Conservation (phyloP, 2,888 invertebrate genomes). For the Mesochorus sp. region DNA sequence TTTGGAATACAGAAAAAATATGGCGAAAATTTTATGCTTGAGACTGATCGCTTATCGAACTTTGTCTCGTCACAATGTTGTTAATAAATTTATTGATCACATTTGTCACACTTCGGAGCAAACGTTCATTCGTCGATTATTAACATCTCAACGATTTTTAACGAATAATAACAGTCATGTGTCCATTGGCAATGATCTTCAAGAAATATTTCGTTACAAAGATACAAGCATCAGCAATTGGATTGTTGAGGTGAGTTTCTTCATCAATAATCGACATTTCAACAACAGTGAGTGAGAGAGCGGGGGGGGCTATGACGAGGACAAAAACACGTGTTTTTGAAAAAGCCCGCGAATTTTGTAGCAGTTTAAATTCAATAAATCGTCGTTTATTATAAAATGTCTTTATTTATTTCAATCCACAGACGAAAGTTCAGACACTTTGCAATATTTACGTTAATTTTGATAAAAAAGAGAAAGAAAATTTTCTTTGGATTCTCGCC, state of each 20-base stretch:
- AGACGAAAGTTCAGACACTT: constrained; percentile 80
- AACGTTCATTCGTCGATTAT: neutral
- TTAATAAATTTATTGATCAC: constrained; percentile 12
- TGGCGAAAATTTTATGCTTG: constrained; percentile 36
- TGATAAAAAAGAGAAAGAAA: constrained; percentile 74
- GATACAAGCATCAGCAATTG: constrained; percentile 78
- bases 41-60: constrained; percentile 4
- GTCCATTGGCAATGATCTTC: constrained; percentile 69
- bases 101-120: neutral
- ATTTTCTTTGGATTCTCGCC: constrained; percentile 81
- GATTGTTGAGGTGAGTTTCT: constrained; percentile 79
- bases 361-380: neutral
- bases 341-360: neutral
- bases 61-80: constrained; percentile 2
- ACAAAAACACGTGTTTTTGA: neutral
- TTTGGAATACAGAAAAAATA: neutral
- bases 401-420: constrained; percentile 45
- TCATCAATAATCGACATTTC: neutral
- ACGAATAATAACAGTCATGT: neutral
- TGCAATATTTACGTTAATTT: constrained; percentile 77
- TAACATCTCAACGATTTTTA: neutral
- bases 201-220: constrained; percentile 76
- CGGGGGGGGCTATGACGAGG: too few relatives aligned
- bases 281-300: neutral
- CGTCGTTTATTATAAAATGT: neutral